These are phyloP conservation scores for Chunga burmeisteri DNA, from an alignment of 2,113 vertebrate species.

Conservation along the genomic window DNA sequence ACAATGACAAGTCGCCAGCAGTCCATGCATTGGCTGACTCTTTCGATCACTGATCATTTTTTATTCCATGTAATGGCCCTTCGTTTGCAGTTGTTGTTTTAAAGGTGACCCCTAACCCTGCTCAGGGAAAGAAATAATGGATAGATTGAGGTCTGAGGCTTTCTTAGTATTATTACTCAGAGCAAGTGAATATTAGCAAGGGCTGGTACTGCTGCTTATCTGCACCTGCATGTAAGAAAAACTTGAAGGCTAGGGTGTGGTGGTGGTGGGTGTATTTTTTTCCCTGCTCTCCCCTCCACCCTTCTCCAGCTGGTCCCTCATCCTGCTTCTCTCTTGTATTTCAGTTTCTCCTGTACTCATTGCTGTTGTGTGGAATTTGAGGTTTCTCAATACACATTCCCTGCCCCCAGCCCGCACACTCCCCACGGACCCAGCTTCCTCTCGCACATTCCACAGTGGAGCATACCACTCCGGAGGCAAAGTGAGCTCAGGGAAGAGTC, in stretches of 20 bases:
- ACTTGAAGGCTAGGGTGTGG: neutral
- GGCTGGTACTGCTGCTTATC: constrained; percentile 8
- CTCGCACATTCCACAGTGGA: constrained; percentile 71
- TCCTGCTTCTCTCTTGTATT: constrained; percentile 49
- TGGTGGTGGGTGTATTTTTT: constrained; percentile 29
- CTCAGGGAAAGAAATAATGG: constrained; percentile 16
- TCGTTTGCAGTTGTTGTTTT: constrained; percentile 32
- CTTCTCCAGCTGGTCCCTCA: constrained; percentile 38
- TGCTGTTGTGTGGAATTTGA: constrained; percentile 62
- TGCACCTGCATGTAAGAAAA: constrained; percentile 44
- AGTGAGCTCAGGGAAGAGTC: constrained; percentile 70
- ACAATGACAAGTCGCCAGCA: neutral
- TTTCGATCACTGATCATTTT: neutral
- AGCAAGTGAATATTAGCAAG: constrained; percentile 11
- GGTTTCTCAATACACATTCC: constrained; percentile 48
- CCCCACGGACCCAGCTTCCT: constrained; percentile 65
- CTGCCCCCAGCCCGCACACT: constrained; percentile 36
- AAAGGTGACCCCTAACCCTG: constrained; percentile 28
- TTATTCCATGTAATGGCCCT: constrained; percentile 25
- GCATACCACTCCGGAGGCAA: constrained; percentile 32
- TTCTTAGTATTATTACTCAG: neutral
- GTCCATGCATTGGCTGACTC: neutral
- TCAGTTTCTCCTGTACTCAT: constrained; percentile 43
- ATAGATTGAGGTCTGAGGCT: neutral
- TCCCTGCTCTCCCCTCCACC: neutral